Base-by-base conservation (phyloP, 92 coral and sea anemone species). In the Metridium senile region DNA sequence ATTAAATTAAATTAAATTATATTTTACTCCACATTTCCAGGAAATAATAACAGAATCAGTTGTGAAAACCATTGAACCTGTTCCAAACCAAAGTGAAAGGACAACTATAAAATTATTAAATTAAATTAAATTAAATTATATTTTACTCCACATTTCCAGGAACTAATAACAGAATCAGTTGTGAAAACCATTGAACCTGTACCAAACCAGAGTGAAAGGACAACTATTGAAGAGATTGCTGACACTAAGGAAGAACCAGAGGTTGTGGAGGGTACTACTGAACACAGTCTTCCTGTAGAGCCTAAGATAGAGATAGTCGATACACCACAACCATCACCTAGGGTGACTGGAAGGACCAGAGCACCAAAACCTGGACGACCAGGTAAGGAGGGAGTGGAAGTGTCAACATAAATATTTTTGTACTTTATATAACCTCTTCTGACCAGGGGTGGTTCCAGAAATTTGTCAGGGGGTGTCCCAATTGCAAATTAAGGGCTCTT, bases 331-430 rank as follows among this genome's bases (percentile, higher is more conserved):
- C 85, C 93, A 23, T 88, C 97, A 34, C 97, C 97, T 3, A 83
- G 93, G 26, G 77, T 88, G 31, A 65, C 85, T 11, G 84, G 86
- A 32, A 65, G 90, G 47, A 83, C 89, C 21, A 88, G 97, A 33
- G 93, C 97, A 62, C 84, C 93, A 11, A 91, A 91, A 71, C 97
- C 97, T 1, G 93, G 93, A 58, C 78, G 97, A 70, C 97, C 97
- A 80, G 97, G 97, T 74, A 66, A 63, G 65, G 47, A 26, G n/a
- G n/a, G n/a, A n/a, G n/a, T n/a, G n/a, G n/a, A n/a, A n/a, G n/a
- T n/a, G n/a, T n/a, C n/a, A n/a, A n/a, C n/a, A n/a, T n/a, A n/a
- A n/a, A n/a, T n/a, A n/a, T n/a, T n/a, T n/a, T n/a, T n/a, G n/a
- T n/a, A n/a, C n/a, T n/a, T n/a, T n/a, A n/a, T n/a, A n/a, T n/a